Conservation (phyloP, 2,888 invertebrate genomes). For the Atethmia centrago region DNA sequence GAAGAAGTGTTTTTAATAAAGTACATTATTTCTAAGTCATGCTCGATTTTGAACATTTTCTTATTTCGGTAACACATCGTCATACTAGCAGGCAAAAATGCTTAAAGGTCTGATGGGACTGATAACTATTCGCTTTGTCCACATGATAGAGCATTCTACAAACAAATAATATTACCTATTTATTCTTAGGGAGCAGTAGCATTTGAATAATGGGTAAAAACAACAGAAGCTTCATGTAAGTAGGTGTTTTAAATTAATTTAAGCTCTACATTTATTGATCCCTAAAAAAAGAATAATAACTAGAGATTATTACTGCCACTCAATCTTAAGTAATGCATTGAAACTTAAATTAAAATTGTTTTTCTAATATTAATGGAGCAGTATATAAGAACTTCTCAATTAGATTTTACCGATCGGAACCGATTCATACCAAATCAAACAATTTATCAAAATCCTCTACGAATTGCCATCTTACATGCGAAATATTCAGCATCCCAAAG, state of each 20-base stretch:
- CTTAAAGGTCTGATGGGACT: background rate
- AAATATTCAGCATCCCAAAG: background rate
- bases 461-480: background rate
- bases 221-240: background rate
- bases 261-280: background rate
- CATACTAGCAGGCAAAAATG: background rate
- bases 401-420: background rate
- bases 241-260: background rate
- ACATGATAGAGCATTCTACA: too few species aligned
- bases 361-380: background rate
- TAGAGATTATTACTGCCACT: background rate
- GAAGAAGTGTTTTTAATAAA: background rate
- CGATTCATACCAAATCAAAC: background rate
- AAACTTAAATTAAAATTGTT: background rate
- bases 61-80: background rate
- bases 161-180: too few species aligned
- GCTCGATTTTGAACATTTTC: background rate
- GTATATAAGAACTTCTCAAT: background rate
- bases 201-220: background rate
- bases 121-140: too few species aligned
- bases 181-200: too few species aligned
- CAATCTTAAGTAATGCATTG: background rate
- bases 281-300: background rate
- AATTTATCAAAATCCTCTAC: background rate
- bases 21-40: background rate